Evolutionary conservation across 2,113 vertebrate genomes (phyloP).

Genomic region (Phrynosoma platyrhinos): DNA sequence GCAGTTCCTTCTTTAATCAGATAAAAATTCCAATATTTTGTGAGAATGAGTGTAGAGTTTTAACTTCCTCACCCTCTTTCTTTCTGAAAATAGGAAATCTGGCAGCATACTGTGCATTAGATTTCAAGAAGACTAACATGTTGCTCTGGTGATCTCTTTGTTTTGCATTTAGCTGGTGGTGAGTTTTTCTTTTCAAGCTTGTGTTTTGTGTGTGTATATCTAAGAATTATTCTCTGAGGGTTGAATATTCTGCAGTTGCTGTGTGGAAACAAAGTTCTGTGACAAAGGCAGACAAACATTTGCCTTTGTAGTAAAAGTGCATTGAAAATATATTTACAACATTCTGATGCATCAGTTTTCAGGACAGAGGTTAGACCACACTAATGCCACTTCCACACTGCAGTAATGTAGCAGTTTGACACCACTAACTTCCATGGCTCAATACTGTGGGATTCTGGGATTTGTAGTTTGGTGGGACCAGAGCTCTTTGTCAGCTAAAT

Average conservation of each 20-base stretch:
- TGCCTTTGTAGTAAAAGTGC: neutral
- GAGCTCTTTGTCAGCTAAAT: too few relatives aligned
- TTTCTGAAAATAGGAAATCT: neutral
- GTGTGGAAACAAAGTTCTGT: neutral
- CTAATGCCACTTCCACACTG: too few relatives aligned
- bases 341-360: neutral
- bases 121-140: neutral
- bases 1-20: constrained; percentile 26
- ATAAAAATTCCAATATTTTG: constrained; percentile 31
- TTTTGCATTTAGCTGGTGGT: neutral
- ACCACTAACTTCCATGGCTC: too few relatives aligned
- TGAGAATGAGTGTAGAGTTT: neutral
- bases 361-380: neutral
- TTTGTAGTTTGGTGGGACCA: too few relatives aligned
- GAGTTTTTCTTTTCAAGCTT: neutral
- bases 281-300: neutral
- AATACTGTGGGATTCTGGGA: too few relatives aligned
- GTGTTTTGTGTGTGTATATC: neutral
- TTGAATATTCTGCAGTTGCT: neutral
- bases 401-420: too few relatives aligned
- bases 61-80: neutral
- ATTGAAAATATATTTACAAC: neutral
- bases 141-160: constrained; percentile 9
- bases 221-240: neutral
- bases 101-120: neutral